Percentiles rank a stretch among this genome's conserved stretches.
Conservation (phyloP, 2,797 vertebrate species). For the Fistularia tabacaria region DNA sequence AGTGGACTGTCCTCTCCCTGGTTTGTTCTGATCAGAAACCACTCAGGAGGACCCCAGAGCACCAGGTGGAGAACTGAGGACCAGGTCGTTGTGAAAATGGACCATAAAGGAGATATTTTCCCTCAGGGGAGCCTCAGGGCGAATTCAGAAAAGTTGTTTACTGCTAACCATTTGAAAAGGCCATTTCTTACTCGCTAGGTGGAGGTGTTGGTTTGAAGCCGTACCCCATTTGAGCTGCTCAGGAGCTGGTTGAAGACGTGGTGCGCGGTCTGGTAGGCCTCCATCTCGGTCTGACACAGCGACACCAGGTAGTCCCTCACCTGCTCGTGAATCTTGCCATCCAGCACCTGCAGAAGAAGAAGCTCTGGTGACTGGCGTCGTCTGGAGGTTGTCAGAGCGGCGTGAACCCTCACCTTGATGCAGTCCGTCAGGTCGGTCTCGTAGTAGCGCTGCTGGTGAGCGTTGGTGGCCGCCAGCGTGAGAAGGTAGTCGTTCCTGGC, state of each 20-base stretch:
- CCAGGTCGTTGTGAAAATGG: too few relatives aligned
- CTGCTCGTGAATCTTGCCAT: slow-evolving; percentile 88
- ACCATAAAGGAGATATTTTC: too few relatives aligned
- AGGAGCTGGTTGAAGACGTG: slow-evolving; percentile 89
- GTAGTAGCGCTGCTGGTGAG: slow-evolving; percentile 93
- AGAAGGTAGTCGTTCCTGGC: slow-evolving; percentile 95
- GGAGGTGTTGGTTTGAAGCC: slow-evolving; percentile 23
- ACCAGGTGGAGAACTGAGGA: too few relatives aligned
- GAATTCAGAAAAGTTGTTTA: too few relatives aligned
- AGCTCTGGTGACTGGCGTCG: not conserved
- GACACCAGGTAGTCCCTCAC: slow-evolving; percentile 93
- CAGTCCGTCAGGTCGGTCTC: slow-evolving; percentile 88
- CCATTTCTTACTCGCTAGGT: too few relatives aligned
- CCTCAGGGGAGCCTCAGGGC: too few relatives aligned
- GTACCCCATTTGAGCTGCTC: slow-evolving; percentile 86
- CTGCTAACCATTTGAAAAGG: too few relatives aligned
- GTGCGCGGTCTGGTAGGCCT: slow-evolving; percentile 84
- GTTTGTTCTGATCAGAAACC: too few relatives aligned
- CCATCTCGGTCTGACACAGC: slow-evolving; percentile 91
- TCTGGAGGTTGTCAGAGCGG: too few relatives aligned
- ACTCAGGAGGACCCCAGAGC: too few relatives aligned
- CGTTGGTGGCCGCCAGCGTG: slow-evolving; percentile 88
- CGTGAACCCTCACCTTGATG: slow-evolving; percentile 80
- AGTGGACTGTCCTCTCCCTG: too few relatives aligned
- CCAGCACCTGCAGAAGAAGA: slow-evolving; percentile 76